Evolutionary conservation across 1,140 invertebrate species (phyloP).

Genomic region (Cyphomyrmex costatus): DNA sequence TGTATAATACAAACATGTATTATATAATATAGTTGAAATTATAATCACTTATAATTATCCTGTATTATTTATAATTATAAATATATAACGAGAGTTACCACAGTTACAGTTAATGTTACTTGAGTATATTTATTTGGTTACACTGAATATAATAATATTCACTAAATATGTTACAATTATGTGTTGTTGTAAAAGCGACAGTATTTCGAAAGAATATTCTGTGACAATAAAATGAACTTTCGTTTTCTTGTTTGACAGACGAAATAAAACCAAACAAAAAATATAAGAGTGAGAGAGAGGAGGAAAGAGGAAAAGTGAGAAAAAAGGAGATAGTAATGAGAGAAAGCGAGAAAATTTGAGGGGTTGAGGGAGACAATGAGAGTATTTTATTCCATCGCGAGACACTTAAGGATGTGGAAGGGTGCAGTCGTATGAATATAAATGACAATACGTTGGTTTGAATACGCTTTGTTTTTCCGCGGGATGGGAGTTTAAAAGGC

Average conservation of each 20-base stretch:
- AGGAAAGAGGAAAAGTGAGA: background rate
- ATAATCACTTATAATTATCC: background rate
- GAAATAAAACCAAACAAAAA: conserved; percentile 39
- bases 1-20: too few relatives aligned
- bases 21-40: background rate
- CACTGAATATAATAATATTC: too few relatives aligned
- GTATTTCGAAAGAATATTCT: conserved; percentile 14
- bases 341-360: conserved; percentile 7
- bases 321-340: background rate
- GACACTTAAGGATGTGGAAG: conserved; percentile 66
- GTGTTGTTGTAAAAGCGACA: conserved; percentile 19
- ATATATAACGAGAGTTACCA: background rate
- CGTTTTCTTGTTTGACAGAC: conserved; percentile 43
- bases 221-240: conserved; percentile 35
- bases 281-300: background rate
- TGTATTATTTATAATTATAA: conserved; percentile 13
- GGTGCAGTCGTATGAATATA: conserved; percentile 69
- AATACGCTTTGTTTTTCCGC: conserved; percentile 72
- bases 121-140: conserved; percentile 16
- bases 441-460: conserved; percentile 71
- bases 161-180: background rate
- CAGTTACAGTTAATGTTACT: background rate
- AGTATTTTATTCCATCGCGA: conserved; percentile 73
- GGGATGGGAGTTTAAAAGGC: conserved; percentile 70
- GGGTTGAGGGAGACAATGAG: conserved; percentile 55